phyloP scores from a whole-genome alignment of 1,140 invertebrate species.

The Hypsibius dujardini region DNA sequence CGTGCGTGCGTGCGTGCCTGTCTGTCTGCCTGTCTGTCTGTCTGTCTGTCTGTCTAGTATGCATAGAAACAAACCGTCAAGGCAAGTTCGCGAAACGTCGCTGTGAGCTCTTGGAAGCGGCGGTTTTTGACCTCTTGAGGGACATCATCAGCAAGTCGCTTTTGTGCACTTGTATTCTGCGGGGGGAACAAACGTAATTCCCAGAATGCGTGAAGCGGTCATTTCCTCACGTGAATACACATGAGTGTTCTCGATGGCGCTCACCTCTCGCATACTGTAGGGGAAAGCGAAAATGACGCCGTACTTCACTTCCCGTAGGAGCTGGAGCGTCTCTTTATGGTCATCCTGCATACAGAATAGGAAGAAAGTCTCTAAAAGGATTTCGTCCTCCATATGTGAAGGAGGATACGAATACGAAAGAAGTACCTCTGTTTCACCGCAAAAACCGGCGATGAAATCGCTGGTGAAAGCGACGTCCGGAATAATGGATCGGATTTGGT shows the following conservation, averaged over 20 bases:
- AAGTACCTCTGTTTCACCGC: conserved; percentile 64
- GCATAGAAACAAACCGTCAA: conserved; percentile 26
- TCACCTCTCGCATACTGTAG: conserved; percentile 82
- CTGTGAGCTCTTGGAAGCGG: conserved; percentile 47
- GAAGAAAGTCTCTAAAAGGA: too few species aligned
- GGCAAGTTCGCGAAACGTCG: conserved; percentile 44
- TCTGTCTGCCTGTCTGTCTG: too few species aligned
- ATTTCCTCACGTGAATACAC: too few species aligned
- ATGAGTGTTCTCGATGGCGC: too few species aligned
- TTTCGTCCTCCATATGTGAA: too few species aligned
- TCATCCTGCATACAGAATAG: conserved; percentile 39
- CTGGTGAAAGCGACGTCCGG: conserved; percentile 64
- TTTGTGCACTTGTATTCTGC: conserved; percentile 77
- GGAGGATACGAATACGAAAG: background rate
- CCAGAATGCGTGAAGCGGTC: conserved; percentile 20
- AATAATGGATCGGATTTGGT: conserved; percentile 50
- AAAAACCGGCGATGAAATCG: conserved; percentile 94
- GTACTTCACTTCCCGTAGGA: conserved; percentile 63
- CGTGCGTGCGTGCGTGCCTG: too few species aligned
- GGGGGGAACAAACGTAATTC: conserved; percentile 25
- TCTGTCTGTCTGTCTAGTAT: too few species aligned
- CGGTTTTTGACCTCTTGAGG: conserved; percentile 49
- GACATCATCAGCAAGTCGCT: conserved; percentile 63
- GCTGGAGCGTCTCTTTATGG: conserved; percentile 64
- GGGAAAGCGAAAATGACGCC: conserved; percentile 65